phyloP scores from a whole-genome alignment of 1,140 invertebrate genomes.

The Myzus persicae region DNA sequence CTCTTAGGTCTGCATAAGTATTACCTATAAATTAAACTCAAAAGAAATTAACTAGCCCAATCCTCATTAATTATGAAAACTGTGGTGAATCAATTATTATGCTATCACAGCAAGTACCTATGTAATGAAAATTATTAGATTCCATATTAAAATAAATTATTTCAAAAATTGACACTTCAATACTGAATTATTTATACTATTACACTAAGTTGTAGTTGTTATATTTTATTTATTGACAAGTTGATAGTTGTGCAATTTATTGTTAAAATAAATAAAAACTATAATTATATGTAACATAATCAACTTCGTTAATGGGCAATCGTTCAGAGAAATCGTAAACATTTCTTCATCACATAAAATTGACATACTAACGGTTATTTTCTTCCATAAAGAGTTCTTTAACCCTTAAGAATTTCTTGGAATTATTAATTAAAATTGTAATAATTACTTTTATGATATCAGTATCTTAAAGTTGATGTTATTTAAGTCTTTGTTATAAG shows the following conservation, averaged over 20 bases:
- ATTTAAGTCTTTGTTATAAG: not conserved
- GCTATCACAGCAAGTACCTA: not conserved
- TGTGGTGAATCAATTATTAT: not conserved
- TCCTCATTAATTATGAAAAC: not conserved
- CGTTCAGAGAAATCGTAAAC: slow-evolving; percentile 36
- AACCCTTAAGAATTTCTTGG: not conserved
- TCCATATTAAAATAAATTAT: not conserved
- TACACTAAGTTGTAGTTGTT: not conserved
- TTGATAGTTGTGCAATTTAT: slow-evolving; percentile 16
- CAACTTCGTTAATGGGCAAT: not conserved
- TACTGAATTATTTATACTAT: not conserved
- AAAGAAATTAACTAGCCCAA: not conserved
- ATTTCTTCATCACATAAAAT: slow-evolving; percentile 42
- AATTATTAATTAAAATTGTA: slow-evolving; percentile 21
- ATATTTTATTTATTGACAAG: not conserved
- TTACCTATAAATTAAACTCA: too few relatives aligned
- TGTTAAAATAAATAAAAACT: slow-evolving; percentile 17
- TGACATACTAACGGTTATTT: slow-evolving; percentile 48
- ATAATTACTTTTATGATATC: slow-evolving; percentile 16
- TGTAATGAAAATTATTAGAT: not conserved
- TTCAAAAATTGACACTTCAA: not conserved
- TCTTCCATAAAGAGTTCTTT: slow-evolving; percentile 19
- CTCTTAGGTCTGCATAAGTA: not conserved
- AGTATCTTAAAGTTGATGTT: not conserved
- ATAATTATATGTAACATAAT: slow-evolving; percentile 31